Conservation (phyloP, 2,888 invertebrate species). For the Leucophenga maculata region DNA sequence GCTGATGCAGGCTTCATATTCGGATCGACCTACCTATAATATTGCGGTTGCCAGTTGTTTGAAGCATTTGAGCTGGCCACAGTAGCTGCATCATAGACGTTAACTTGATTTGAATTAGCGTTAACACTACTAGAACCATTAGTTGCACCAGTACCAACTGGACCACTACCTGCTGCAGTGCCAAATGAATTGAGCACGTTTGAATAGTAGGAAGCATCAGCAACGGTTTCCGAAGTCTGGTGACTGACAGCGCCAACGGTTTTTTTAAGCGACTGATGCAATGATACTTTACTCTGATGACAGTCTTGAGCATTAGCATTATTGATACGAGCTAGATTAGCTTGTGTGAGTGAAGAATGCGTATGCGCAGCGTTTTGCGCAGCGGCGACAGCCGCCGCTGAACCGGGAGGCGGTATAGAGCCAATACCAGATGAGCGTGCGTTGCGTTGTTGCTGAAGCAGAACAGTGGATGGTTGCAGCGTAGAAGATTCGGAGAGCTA, state of each 20-base stretch:
- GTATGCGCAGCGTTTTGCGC: conserved; percentile 47
- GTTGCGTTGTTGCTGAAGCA: conserved; percentile 51
- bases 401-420: conserved; percentile 61
- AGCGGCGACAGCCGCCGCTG: conserved; percentile 40
- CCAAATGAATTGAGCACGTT: conserved; percentile 68
- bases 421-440: conserved; percentile 53
- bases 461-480: conserved; percentile 40
- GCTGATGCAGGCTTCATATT: conserved; percentile 15
- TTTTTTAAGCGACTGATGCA: conserved; percentile 68
- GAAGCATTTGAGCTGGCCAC: conserved; percentile 34
- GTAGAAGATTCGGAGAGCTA: conserved; percentile 64
- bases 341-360: conserved; percentile 65
- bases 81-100: conserved; percentile 39
- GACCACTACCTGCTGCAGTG: conserved; percentile 38
- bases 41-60: conserved; percentile 61
- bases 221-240: conserved; percentile 65
- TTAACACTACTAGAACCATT: conserved; percentile 37
- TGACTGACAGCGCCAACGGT: conserved; percentile 52
- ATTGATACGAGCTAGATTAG: conserved; percentile 68
- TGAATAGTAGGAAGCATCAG: conserved; percentile 70
- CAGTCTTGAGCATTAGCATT: conserved; percentile 70
- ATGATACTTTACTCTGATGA: conserved; percentile 67
- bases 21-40: conserved; percentile 56
- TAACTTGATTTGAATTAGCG: conserved; percentile 31
- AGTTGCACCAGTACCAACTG: conserved; percentile 36